These are phyloP conservation scores for Lamprotornis superbus DNA, from an alignment of 2,113 vertebrate genomes.

Conservation along the genomic window DNA sequence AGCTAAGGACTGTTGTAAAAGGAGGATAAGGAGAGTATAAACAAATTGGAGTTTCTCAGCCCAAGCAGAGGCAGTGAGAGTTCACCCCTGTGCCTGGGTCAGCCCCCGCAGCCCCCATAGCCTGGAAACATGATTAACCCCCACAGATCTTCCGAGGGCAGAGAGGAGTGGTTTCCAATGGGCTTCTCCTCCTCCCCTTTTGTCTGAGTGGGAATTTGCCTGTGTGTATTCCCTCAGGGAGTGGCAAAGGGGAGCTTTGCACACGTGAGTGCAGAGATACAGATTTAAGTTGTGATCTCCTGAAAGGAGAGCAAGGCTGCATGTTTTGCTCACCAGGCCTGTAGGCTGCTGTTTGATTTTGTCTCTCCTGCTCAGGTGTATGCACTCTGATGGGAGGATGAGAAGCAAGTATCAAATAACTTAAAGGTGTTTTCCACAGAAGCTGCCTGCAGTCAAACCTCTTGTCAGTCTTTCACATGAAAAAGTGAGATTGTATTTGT, in stretches of 20 bases:
- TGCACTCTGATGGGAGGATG: neutral
- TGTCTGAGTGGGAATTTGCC: neutral
- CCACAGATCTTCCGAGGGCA: neutral
- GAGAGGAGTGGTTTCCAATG: neutral
- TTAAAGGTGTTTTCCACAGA: neutral
- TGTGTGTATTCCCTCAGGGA: neutral
- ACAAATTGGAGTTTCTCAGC: neutral
- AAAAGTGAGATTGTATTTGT: neutral
- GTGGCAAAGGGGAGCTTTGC: neutral
- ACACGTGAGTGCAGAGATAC: neutral
- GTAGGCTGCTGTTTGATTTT: neutral
- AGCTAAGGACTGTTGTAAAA: neutral
- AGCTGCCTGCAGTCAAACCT: neutral
- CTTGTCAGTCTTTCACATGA: neutral
- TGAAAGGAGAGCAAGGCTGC: neutral
- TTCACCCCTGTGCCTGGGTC: neutral
- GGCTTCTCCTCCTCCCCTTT: neutral
- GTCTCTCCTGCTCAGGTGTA: neutral
- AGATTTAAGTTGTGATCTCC: neutral
- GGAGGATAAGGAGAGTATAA: neutral
- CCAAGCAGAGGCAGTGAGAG: fast-evolving
- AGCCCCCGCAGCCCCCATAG: neutral
- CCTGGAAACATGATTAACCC: neutral
- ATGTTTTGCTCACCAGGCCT: neutral
- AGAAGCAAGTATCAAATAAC: neutral